phyloP scores from a whole-genome alignment of 2,113 vertebrate species.

The Petroica traversi region DNA sequence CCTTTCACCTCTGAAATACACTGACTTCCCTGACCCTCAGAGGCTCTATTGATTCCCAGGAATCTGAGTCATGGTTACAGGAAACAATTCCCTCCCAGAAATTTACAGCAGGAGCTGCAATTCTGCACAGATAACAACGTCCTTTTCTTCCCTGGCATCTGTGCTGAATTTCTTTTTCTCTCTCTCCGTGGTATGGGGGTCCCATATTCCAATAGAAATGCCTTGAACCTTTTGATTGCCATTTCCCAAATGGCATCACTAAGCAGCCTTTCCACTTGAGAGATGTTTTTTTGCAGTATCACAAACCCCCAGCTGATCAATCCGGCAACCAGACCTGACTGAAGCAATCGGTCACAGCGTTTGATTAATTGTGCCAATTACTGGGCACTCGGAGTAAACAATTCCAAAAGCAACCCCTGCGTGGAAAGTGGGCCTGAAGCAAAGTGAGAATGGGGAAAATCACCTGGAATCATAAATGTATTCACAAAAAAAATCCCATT shows the following conservation, averaged over 20 bases:
- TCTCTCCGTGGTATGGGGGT: neutral
- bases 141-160: neutral
- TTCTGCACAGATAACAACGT: neutral
- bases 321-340: neutral
- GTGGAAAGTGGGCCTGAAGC: neutral
- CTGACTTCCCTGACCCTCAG: neutral
- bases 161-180: neutral
- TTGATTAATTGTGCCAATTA: slow-evolving; percentile 42
- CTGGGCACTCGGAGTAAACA: neutral
- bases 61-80: slow-evolving; percentile 37
- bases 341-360: neutral
- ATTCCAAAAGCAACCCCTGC: neutral
- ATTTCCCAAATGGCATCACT: neutral
- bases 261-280: neutral
- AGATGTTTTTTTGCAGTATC: neutral
- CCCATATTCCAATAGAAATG: neutral
- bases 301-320: neutral
- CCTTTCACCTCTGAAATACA: neutral
- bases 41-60: slow-evolving; percentile 6
- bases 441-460: neutral
- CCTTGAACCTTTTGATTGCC: neutral
- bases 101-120: neutral
- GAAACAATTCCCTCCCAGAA: slow-evolving; percentile 7
- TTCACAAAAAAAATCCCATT: slow-evolving; percentile 20
- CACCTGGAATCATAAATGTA: neutral